These are phyloP conservation scores for Catharus bicknelli DNA, from an alignment of 2,113 vertebrate species.

Conservation along the genomic window DNA sequence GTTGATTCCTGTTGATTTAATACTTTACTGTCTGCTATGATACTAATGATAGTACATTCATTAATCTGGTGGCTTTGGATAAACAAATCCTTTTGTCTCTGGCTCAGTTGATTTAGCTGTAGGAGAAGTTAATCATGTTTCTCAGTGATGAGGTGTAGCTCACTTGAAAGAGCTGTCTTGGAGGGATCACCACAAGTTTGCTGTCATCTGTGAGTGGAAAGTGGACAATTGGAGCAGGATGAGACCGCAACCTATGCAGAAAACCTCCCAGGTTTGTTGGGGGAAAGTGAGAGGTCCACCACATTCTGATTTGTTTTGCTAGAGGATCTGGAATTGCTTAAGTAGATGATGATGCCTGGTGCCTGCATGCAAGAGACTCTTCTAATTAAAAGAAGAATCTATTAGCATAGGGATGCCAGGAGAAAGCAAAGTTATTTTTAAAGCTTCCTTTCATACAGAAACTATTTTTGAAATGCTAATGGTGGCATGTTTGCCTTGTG, in stretches of 20 bases:
- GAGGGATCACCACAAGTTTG: not conserved
- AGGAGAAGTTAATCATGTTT: not conserved
- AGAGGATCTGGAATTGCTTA: not conserved
- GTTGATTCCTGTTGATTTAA: not conserved
- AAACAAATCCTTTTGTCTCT: not conserved
- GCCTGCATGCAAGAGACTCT: not conserved
- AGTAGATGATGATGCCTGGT: not conserved
- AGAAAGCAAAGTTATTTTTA: conserved; percentile 43
- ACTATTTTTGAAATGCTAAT: conserved; percentile 62
- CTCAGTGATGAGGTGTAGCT: not conserved
- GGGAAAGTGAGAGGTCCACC: not conserved
- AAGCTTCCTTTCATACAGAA: conserved; percentile 39
- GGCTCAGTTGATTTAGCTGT: not conserved
- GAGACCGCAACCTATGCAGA: not conserved
- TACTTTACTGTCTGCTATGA: not conserved
- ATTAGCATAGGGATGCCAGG: conserved; percentile 24
- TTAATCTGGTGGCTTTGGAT: not conserved
- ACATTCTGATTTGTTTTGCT: not conserved
- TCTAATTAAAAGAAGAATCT: conserved; percentile 8
- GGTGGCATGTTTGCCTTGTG: not conserved
- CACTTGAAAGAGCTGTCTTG: not conserved
- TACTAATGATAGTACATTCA: not conserved
- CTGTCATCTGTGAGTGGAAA: not conserved
- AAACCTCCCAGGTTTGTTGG: not conserved
- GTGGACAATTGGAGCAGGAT: not conserved